Percentiles rank a stretch among this genome's conserved stretches.
Evolutionary conservation across 1,140 invertebrate genomes (phyloP).

Genomic region (Akabosia matsudoensis): DNA sequence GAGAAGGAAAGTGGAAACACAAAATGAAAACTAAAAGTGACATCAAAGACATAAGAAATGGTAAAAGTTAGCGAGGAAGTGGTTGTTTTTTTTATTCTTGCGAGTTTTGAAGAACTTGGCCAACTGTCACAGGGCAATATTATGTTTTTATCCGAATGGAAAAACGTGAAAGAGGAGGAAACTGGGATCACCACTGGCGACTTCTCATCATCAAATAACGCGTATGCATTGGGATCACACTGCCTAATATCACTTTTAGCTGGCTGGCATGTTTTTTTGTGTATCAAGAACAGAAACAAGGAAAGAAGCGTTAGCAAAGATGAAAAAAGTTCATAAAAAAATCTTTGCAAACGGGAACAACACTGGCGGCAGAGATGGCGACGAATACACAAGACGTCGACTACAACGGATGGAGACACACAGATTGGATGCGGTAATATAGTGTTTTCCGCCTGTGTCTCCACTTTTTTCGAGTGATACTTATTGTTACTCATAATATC

Average conservation of each 20-base stretch:
- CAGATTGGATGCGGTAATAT: constrained; percentile 1
- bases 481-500: constrained; percentile 10
- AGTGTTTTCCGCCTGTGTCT: constrained; percentile 12
- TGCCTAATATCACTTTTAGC: neutral
- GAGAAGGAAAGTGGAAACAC: neutral
- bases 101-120: neutral
- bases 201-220: neutral
- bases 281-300: neutral
- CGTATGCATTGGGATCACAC: neutral
- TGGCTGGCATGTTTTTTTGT: neutral
- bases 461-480: constrained; percentile 8
- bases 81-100: neutral
- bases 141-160: neutral
- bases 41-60: neutral
- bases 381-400: constrained; percentile 19
- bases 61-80: neutral
- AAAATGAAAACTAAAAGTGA: neutral
- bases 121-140: neutral
- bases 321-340: constrained; percentile 2
- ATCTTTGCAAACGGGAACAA: neutral
- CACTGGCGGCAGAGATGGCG: constrained; percentile 4
- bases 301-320: neutral
- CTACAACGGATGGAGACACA: constrained; percentile 21
- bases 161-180: constrained; percentile 4
- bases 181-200: constrained; percentile 20